Percentiles rank a stretch among this genome's conserved stretches.
phyloP scores from a whole-genome alignment of 2,797 vertebrate species.

The Triplophysa bombifrons region DNA sequence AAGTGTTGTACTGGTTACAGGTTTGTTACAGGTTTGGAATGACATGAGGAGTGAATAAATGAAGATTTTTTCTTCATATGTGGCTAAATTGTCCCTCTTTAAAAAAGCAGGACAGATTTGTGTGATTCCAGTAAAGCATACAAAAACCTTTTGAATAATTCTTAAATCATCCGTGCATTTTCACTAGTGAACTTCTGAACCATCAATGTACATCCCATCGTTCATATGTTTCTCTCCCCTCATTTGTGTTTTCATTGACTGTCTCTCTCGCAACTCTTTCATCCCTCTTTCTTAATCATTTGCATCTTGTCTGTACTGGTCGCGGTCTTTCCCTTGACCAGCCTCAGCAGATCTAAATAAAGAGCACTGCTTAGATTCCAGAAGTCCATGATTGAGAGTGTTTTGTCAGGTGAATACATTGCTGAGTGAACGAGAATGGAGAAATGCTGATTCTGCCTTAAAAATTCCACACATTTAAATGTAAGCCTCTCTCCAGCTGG shows the following conservation, averaged over 20 bases:
- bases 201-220: neutral
- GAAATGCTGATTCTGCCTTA: conserved; percentile 45
- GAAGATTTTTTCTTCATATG: no score
- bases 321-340: conserved; percentile 38
- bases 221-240: neutral
- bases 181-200: neutral
- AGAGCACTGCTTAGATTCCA: conserved; percentile 40
- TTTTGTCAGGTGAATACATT: conserved; percentile 45
- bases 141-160: neutral
- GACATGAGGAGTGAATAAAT: no score
- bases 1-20: no score
- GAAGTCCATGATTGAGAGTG: conserved; percentile 21
- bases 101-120: neutral
- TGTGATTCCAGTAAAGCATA: neutral
- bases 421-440: conserved; percentile 43
- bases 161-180: neutral
- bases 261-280: conserved; percentile 23
- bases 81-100: neutral
- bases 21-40: no score
- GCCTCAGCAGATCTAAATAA: conserved; percentile 54
- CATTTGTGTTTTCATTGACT: neutral
- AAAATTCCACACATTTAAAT: conserved; percentile 55
- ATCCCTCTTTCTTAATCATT: conserved; percentile 58
- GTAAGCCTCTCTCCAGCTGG: conserved; percentile 45
- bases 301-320: conserved; percentile 15